These are phyloP conservation scores for Gymnoscopelus microlampas DNA, from an alignment of 2,797 vertebrate genomes.

Conservation along the genomic window DNA sequence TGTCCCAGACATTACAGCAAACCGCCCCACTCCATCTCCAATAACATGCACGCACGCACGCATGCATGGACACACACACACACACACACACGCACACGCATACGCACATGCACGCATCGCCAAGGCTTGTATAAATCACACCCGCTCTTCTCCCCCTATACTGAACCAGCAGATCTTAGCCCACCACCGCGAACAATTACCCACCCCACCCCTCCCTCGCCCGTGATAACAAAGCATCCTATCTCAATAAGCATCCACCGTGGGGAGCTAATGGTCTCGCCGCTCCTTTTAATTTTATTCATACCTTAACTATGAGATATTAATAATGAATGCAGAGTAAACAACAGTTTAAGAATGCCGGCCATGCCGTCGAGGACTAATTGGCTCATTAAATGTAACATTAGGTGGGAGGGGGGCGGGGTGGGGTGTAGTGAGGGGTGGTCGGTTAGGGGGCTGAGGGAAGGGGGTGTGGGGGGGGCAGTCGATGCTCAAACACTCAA, in stretches of 20 bases:
- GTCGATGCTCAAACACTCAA: constrained; percentile 80
- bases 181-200: constrained; percentile 79
- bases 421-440: constrained; percentile 81
- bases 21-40: constrained; percentile 68
- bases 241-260: constrained; percentile 86
- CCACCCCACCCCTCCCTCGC: constrained; percentile 64
- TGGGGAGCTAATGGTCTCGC: constrained; percentile 85
- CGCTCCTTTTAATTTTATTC: constrained; percentile 88
- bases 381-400: constrained; percentile 88
- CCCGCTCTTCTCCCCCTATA: constrained; percentile 52
- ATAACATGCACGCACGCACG: constrained; percentile 13
- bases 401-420: constrained; percentile 83
- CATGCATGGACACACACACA: constrained; percentile 13
- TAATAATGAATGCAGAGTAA: constrained; percentile 88
- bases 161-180: constrained; percentile 77
- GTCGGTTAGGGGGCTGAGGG: constrained; percentile 80
- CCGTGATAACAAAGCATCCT: constrained; percentile 82
- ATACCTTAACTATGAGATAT: constrained; percentile 87
- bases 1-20: constrained; percentile 71
- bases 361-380: constrained; percentile 85
- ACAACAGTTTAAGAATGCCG: constrained; percentile 86
- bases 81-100: constrained; percentile 45
- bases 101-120: constrained; percentile 52
- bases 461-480: constrained; percentile 80
- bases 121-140: constrained; percentile 79